Evolutionary conservation across 2,797 vertebrate species (phyloP).

Genomic region (Acanthornis magna): DNA sequence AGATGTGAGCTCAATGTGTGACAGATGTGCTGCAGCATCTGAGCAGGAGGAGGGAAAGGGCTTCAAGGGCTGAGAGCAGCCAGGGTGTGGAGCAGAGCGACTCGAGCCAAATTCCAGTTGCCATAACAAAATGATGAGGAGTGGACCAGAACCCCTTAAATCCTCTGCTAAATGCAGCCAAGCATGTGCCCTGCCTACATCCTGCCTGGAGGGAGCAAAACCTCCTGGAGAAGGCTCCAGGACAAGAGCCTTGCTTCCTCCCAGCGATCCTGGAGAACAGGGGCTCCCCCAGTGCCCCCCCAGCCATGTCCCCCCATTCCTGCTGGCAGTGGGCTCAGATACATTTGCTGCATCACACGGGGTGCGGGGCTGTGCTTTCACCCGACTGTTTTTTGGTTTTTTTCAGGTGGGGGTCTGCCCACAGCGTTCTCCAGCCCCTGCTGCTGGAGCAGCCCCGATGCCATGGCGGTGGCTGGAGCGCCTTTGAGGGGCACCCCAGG

Average conservation of each 20-base stretch:
- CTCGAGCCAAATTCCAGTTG: neutral
- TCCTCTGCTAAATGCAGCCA: neutral
- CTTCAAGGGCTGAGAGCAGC: neutral
- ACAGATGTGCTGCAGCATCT: neutral
- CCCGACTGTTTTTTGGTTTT: too few species aligned
- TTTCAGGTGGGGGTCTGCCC: neutral
- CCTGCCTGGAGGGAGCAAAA: neutral
- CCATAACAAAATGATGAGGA: neutral
- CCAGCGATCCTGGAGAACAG: neutral
- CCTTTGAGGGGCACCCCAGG: neutral
- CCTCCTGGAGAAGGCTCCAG: neutral
- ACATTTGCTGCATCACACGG: rapidly evolving
- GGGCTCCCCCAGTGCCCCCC: neutral
- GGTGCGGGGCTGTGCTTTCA: rapidly evolving
- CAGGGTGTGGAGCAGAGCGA: neutral
- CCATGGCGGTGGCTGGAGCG: neutral
- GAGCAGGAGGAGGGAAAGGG: neutral
- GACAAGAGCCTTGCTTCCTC: rapidly evolving
- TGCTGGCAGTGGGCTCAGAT: neutral
- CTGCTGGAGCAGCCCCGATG: neutral
- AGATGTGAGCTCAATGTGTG: neutral
- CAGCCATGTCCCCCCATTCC: rapidly evolving
- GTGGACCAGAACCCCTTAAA: neutral
- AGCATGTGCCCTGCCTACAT: neutral
- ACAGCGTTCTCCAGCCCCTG: too few species aligned